Base-by-base conservation (phyloP, 2,797 vertebrate species). In the Galaxias olidus region DNA sequence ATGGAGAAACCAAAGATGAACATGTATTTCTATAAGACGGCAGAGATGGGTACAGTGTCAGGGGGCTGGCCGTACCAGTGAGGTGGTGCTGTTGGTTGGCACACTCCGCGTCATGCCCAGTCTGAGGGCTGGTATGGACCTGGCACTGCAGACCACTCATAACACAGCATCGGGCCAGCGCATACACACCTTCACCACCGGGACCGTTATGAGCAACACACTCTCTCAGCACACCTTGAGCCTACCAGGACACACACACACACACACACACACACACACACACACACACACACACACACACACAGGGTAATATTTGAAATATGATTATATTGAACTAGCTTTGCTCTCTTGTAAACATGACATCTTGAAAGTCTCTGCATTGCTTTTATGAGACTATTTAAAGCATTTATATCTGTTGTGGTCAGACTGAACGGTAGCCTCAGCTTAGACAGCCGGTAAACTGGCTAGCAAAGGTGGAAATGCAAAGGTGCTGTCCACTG, bases 141-240 rank as follows among this genome's bases (percentile, higher is more conserved):
- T 72, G 82, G 68, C 95, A 97, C 67, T 48, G 79, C 11, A 89
- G 86, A 49, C 71, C 81, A 7, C 82, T 83, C 65, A 82, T 81
- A 0, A 88, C 88, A 66, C 95, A 97, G 83, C 95, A 98, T 41
- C 94, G 90, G 4, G 95, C 94, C 1, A 95, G 73, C 0, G 94
- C 93, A 0, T 88, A 89, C 75, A 95, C 92, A 0, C 92, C 94
- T 54, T 73, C 69, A 5, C 90, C 92, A 0, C 81, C 75, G 1
- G 75, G 73, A 0, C 89, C 80, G 0, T 73, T 91, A 63, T 82
- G 71, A 18, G 94, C 94, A 8, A 92, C 81, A 0, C 96, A 97
- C 61, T 86, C 87, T 75, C 84, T 91, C 74, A 71, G 80, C 43
- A 86, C 84, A 0, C 75, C 63, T 30, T 7, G 76, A 58, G 82